Evolutionary conservation across 2,888 invertebrate genomes (phyloP).

Genomic region (Cyclophora punctaria): DNA sequence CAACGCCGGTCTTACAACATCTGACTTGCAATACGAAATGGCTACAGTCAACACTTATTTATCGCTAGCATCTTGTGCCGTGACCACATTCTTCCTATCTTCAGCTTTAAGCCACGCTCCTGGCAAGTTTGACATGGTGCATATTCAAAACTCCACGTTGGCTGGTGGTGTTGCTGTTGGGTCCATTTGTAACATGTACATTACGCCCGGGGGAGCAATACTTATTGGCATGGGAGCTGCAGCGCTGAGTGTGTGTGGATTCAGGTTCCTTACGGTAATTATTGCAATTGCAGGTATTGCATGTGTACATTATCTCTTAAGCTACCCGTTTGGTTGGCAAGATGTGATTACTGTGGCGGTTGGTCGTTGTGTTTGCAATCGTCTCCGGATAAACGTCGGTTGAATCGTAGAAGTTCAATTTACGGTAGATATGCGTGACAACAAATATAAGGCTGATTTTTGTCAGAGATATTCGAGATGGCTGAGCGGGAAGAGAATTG

Average conservation of each 20-base stretch:
- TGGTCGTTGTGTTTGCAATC: too few relatives aligned
- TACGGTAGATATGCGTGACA: too few relatives aligned
- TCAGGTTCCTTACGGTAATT: conserved; percentile 82
- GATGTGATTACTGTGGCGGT: too few relatives aligned
- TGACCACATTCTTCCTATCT: conserved; percentile 88
- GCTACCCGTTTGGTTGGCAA: too few relatives aligned
- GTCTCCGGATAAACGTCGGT: too few relatives aligned
- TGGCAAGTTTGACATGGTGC: conserved; percentile 91
- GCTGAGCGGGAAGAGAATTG: too few relatives aligned
- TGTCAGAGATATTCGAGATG: too few relatives aligned
- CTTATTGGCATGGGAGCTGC: conserved; percentile 87
- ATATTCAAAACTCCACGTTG: conserved; percentile 94
- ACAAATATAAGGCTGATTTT: too few relatives aligned
- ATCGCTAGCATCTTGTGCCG: conserved; percentile 84
- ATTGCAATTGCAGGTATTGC: not conserved
- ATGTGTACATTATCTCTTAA: not conserved
- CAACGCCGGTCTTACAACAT: conserved; percentile 86
- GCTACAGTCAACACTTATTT: conserved; percentile 96
- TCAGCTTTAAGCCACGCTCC: conserved; percentile 80
- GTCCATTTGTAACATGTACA: conserved; percentile 86
- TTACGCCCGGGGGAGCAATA: conserved; percentile 88
- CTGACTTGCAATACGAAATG: conserved; percentile 83
- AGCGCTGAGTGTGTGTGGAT: conserved; percentile 86
- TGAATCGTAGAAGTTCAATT: too few relatives aligned
- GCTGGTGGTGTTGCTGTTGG: conserved; percentile 96